Evolutionary conservation across 2,888 invertebrate species (phyloP).

Genomic region (Calameuta pallipes): DNA sequence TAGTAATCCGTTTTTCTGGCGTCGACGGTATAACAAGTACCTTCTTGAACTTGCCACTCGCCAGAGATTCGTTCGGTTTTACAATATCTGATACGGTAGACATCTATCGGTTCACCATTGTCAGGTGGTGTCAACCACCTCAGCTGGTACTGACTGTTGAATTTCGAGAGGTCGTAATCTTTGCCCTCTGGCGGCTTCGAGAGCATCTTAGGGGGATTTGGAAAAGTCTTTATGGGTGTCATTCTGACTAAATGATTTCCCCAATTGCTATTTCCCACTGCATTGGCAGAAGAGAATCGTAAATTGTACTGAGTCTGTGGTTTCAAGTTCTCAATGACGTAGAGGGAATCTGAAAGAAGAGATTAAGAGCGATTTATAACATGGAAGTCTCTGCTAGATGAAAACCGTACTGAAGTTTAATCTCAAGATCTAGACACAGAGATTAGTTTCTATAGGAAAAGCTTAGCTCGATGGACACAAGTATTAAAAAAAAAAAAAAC

Average conservation of each 20-base stretch:
- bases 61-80: constrained; percentile 77
- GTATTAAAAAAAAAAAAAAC: too few relatives aligned
- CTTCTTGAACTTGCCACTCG: constrained; percentile 70
- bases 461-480: neutral
- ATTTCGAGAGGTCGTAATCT: constrained; percentile 70
- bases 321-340: constrained; percentile 81
- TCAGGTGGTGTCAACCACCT: constrained; percentile 88
- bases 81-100: constrained; percentile 84
- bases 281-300: constrained; percentile 86
- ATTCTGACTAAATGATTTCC: constrained; percentile 73
- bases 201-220: constrained; percentile 78
- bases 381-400: too few relatives aligned
- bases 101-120: constrained; percentile 89
- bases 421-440: neutral
- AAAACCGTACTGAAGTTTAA: too few relatives aligned
- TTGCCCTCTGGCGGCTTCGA: constrained; percentile 61
- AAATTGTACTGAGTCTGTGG: constrained; percentile 85
- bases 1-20: constrained; percentile 75
- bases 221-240: constrained; percentile 82
- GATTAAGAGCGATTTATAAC: neutral
- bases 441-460: neutral
- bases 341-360: constrained; percentile 72
- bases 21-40: constrained; percentile 71
- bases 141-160: constrained; percentile 83
- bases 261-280: constrained; percentile 85